Conservation (phyloP, 2,888 invertebrate species). For the Hedychridium roseum region DNA sequence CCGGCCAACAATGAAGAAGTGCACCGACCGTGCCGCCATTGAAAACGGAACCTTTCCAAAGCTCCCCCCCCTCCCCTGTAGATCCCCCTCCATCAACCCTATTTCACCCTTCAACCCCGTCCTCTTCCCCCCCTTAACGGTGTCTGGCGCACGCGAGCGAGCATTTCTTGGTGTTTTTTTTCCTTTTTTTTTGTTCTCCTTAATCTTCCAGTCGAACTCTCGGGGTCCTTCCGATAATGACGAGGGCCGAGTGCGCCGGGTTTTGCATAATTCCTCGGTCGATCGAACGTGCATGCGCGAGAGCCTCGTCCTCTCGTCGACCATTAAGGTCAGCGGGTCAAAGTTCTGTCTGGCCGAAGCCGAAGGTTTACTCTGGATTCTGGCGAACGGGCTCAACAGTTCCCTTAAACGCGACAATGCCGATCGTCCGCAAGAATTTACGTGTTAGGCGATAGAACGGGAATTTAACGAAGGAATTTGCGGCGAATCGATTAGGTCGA, state of each 20-base stretch:
- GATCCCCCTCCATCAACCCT: not conserved
- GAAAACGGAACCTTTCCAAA: slow-evolving; percentile 16
- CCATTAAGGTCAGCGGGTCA: slow-evolving; percentile 28
- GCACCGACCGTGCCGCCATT: slow-evolving; percentile 16
- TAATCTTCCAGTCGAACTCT: slow-evolving; percentile 23
- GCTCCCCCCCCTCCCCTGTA: slow-evolving; percentile 6
- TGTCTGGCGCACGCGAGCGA: not conserved
- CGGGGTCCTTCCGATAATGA: slow-evolving; percentile 19
- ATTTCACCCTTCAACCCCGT: not conserved
- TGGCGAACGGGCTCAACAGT: too few species aligned
- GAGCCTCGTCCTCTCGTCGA: too few species aligned
- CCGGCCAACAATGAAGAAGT: slow-evolving; percentile 21
- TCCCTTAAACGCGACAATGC: too few species aligned
- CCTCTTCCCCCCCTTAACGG: not conserved
- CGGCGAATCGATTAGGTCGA: too few species aligned
- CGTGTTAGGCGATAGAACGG: too few species aligned
- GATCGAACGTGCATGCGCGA: slow-evolving; percentile 2
- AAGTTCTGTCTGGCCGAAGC: too few species aligned
- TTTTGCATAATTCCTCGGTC: slow-evolving; percentile 15
- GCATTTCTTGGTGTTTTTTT: not conserved
- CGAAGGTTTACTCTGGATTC: too few species aligned
- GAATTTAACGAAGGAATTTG: too few species aligned
- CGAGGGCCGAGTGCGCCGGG: slow-evolving; percentile 6
- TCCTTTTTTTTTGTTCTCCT: slow-evolving; percentile 13
- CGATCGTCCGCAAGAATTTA: too few species aligned